Conservation (phyloP, 2,113 vertebrate species). For the Pterocles burchelli region DNA sequence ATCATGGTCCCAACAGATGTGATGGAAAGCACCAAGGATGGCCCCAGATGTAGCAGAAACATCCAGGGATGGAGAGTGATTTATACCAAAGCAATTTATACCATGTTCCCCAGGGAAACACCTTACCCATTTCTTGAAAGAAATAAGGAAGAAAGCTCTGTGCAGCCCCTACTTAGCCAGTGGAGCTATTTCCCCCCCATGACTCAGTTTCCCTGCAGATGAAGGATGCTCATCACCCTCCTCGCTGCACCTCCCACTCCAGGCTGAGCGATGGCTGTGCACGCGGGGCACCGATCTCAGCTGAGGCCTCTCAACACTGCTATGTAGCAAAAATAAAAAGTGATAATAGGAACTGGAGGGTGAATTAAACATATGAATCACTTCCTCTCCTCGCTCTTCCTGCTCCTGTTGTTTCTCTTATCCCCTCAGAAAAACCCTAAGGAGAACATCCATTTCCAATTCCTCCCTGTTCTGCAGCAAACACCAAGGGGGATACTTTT, state of each 20-base stretch:
- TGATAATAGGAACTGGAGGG: neutral
- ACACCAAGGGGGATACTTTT: neutral
- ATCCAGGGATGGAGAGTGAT: neutral
- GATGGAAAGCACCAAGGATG: neutral
- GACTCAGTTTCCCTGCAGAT: neutral
- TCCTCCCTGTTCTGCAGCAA: neutral
- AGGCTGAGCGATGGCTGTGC: neutral
- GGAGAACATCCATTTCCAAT: neutral
- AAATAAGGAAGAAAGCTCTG: neutral
- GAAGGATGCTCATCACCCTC: neutral
- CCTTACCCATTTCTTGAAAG: neutral
- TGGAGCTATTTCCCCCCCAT: neutral
- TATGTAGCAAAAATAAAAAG: neutral
- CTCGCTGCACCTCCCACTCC: neutral
- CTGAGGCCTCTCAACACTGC: neutral
- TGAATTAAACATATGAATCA: conserved; percentile 56
- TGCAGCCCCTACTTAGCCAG: neutral
- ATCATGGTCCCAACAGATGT: neutral
- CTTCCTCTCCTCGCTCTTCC: conserved; percentile 8
- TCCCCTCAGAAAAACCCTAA: neutral
- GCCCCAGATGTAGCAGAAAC: neutral
- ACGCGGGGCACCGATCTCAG: neutral
- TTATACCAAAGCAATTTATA: neutral
- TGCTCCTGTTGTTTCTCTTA: conserved; percentile 1
- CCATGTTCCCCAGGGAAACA: neutral